Base-by-base conservation (phyloP, 2,888 invertebrate species). In the Tigriopus californicus region DNA sequence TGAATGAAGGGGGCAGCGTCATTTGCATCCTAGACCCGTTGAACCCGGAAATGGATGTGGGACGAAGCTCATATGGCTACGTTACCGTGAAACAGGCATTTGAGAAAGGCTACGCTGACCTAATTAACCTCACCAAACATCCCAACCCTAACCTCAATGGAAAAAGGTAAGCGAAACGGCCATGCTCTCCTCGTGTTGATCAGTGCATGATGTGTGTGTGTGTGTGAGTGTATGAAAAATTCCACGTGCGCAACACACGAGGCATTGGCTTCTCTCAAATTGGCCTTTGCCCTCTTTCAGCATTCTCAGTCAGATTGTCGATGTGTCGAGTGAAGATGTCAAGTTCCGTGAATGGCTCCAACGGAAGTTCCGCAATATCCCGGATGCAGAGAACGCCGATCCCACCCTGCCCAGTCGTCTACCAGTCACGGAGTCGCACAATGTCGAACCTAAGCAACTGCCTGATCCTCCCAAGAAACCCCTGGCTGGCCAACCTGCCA, bases 31-130 rank as follows among this genome's bases (percentile, higher is more conserved):
- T 97, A 75, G 98, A 98, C 76, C 98, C 98, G 22, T 77, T 98
- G 48, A 88, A 89, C 63, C 81, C 90, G 15, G 91, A 85, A 64
- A 98, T 98, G 73, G 97, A 97, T 72, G 95, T 98, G 70, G 97
- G 97, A 10, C 81, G 94, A 66, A 92, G 92, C 71, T 94, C 94
- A 68, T 95, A 94, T 73, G 91, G 91, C 61, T 88, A 88, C 63
- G 75, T 94, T 66, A 83, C 85, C 70, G 85, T 86, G 18, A 85
- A 86, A 71, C 83, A 87, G 74, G 91, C 95, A 62, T 98, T 97
- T 75, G 92, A 92, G 74, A 90, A 89, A 77, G 97, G 97, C 62
- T 95, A 87, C 74, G 60, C 61, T 56, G 62, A 63, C 22, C 62
- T 64, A 22, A 51, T 62, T 41, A 48, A 40, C 8, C 80, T 83